phyloP scores from a whole-genome alignment of 2,888 invertebrate species.

The Aproaerema taeniolella region DNA sequence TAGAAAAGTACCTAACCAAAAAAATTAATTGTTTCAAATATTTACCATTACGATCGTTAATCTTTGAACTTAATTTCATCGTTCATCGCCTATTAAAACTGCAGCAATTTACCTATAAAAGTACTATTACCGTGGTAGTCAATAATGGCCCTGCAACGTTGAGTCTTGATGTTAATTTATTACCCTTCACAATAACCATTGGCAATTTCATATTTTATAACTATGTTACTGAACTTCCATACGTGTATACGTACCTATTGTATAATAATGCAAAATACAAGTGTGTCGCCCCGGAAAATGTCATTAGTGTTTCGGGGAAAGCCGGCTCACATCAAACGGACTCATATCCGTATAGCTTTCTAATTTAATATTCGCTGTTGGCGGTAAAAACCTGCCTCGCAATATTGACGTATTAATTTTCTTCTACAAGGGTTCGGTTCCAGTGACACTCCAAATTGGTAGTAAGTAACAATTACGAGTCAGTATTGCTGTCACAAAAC shows the following conservation, averaged over 20 bases:
- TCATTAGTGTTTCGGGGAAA: conserved; percentile 59
- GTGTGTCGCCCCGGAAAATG: conserved; percentile 59
- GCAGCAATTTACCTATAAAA: no score
- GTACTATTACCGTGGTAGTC: no score
- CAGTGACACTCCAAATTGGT: conserved; percentile 24
- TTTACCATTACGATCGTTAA: no score
- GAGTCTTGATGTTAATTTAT: background rate
- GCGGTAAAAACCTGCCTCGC: conserved; percentile 61
- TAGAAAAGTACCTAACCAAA: no score
- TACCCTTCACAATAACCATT: background rate
- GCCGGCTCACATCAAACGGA: conserved; percentile 67
- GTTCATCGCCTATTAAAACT: no score
- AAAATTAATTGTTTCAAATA: no score
- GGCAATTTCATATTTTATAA: conserved; percentile 5
- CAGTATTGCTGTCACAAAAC: no score
- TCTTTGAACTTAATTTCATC: no score
- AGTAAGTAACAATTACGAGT: no score
- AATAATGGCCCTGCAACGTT: background rate
- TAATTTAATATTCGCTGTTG: conserved; percentile 68
- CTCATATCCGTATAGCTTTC: conserved; percentile 57
- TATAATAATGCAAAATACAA: conserved; percentile 32
- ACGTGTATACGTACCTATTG: no score
- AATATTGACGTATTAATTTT: conserved; percentile 60
- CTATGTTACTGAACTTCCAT: conserved; percentile 7
- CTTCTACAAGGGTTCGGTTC: conserved; percentile 48